Conservation (phyloP, 2,888 invertebrate species). For the Amiota minor region DNA sequence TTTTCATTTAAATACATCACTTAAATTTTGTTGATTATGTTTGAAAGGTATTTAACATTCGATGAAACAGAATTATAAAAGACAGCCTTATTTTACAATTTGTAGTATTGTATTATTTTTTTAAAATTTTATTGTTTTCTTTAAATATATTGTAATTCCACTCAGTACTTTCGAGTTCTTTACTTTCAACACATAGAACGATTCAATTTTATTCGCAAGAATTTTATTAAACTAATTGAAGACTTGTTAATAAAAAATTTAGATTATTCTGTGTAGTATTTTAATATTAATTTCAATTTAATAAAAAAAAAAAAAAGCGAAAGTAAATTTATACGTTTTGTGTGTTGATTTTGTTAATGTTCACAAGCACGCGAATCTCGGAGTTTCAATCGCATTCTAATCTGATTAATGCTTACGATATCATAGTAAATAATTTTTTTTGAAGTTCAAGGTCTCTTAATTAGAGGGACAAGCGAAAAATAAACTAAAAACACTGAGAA, state of each 20-base stretch:
- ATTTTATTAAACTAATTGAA: conserved; percentile 40
- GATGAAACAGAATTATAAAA: no score
- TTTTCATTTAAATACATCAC: no score
- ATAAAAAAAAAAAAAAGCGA: conserved; percentile 47
- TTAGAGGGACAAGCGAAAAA: conserved; percentile 48
- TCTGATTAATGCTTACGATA: not conserved
- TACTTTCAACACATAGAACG: no score
- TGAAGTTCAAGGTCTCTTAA: conserved; percentile 56
- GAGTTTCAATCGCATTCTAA: conserved; percentile 54
- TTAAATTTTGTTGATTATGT: no score
- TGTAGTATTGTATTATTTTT: no score
- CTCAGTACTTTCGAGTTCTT: not conserved
- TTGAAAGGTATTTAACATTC: not conserved
- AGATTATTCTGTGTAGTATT: not conserved
- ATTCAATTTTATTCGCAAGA: conserved; percentile 52
- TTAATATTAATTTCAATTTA: not conserved
- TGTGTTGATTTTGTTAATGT: not conserved
- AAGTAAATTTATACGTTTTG: conserved; percentile 43
- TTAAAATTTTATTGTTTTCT: no score
- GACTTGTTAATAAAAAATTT: conserved; percentile 3
- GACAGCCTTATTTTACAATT: no score
- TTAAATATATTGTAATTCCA: not conserved
- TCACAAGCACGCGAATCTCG: conserved; percentile 20
- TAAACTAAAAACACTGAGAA: conserved; percentile 39
- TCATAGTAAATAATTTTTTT: not conserved